These are phyloP conservation scores for Turritopsis rubra DNA, from an alignment of 30 jellyfish, hydroid and myxozoan genomes.

Conservation along the genomic window DNA sequence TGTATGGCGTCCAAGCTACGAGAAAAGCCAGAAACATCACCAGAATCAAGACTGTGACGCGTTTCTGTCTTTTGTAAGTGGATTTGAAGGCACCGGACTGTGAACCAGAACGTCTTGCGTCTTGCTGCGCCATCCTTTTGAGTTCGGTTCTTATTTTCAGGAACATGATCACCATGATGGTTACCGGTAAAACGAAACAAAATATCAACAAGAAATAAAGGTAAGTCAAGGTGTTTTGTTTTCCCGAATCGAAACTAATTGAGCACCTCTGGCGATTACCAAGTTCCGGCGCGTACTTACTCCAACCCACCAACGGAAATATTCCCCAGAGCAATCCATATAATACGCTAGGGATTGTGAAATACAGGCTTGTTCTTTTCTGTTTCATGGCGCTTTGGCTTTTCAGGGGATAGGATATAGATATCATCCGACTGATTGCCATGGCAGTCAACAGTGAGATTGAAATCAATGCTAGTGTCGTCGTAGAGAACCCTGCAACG, in stretches of 20 bases:
- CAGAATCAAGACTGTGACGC: not conserved
- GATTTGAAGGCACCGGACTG: not conserved
- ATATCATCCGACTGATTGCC: not conserved
- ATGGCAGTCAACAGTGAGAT: not conserved
- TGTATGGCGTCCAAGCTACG: constrained; percentile 21
- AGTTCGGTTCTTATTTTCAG: not conserved
- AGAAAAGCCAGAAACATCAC: not conserved
- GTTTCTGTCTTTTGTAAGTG: not conserved
- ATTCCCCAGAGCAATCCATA: constrained; percentile 7
- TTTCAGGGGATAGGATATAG: not conserved
- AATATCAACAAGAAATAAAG: not conserved
- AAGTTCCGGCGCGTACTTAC: not conserved
- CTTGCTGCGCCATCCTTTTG: not conserved
- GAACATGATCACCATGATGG: not conserved
- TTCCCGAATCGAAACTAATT: not conserved
- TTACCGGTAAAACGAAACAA: not conserved
- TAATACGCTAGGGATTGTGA: not conserved
- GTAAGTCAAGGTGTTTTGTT: not conserved
- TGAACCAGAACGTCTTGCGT: not conserved
- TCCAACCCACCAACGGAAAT: constrained; percentile 5
- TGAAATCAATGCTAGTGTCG: not conserved
- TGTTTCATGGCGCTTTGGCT: not conserved
- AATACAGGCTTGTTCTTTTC: not conserved
- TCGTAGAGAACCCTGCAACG: not conserved
- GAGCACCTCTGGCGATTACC: not conserved